Percentiles rank a stretch among this genome's conserved stretches.
Conservation (phyloP, 2,113 vertebrate species). For the Pantherophis guttatus region DNA sequence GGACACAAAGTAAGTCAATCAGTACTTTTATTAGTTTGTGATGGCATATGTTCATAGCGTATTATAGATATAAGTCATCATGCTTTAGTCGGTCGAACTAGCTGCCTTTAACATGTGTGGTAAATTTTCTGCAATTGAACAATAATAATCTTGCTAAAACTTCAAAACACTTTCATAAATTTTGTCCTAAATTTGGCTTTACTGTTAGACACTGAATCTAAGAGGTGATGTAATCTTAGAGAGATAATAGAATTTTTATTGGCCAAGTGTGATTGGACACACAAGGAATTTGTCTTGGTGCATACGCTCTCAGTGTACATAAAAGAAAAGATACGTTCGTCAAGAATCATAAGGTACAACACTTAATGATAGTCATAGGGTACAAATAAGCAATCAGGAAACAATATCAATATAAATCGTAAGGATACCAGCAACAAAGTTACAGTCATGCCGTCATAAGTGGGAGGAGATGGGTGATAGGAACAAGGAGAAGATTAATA, state of each 20-base stretch:
- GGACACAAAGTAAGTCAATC: background rate
- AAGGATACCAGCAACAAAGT: too few species aligned
- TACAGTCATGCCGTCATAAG: too few species aligned
- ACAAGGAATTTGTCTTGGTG: too few species aligned
- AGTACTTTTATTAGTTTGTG: background rate
- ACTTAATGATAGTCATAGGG: too few species aligned
- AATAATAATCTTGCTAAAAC: conserved; percentile 36
- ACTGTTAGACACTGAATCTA: background rate
- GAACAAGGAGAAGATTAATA: too few species aligned
- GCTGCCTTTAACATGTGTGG: conserved; percentile 47
- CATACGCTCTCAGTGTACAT: too few species aligned
- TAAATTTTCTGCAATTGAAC: conserved; percentile 58
- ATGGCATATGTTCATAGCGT: background rate
- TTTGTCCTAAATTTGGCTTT: background rate
- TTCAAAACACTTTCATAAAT: background rate
- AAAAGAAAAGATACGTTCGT: too few species aligned
- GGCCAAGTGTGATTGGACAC: too few species aligned
- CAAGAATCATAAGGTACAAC: too few species aligned
- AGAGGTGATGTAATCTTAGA: background rate
- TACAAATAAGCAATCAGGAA: too few species aligned
- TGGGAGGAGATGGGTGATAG: too few species aligned
- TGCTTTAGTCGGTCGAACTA: conserved; percentile 1
- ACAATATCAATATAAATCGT: too few species aligned
- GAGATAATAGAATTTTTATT: background rate
- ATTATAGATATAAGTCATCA: background rate